Conservation (phyloP, 2,113 vertebrate genomes). For the Reinhardtius hippoglossoides region DNA sequence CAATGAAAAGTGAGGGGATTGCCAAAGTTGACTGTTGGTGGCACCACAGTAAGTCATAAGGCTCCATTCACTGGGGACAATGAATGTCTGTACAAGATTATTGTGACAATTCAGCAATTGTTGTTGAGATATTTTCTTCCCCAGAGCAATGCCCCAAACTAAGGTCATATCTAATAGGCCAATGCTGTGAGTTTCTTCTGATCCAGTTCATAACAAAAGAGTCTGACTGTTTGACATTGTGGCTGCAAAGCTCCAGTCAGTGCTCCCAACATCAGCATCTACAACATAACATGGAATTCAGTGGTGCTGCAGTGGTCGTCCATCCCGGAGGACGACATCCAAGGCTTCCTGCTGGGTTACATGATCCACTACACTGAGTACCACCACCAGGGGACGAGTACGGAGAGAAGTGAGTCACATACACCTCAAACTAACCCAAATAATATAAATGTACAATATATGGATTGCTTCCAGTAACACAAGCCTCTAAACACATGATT, state of each 20-base stretch:
- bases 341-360: slow-evolving; percentile 87
- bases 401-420: slow-evolving; percentile 60
- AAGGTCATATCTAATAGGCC: neutral
- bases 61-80: no score
- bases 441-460: no score
- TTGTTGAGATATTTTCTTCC: no score
- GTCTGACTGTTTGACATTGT: slow-evolving; percentile 7
- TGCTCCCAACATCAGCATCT: slow-evolving; percentile 79
- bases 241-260: slow-evolving; percentile 78
- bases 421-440: no score
- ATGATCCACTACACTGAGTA: slow-evolving; percentile 74
- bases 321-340: slow-evolving; percentile 79
- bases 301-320: slow-evolving; percentile 81
- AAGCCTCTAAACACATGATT: no score
- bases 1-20: neutral
- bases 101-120: no score
- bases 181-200: neutral
- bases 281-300: slow-evolving; percentile 75
- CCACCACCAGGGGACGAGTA: neutral
- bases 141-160: neutral
- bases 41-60: no score
- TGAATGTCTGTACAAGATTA: no score
- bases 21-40: neutral
- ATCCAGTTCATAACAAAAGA: neutral
- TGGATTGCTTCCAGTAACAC: no score